Base-by-base conservation (phyloP, 1,140 invertebrate genomes). In the Onthophagus taurus region DNA sequence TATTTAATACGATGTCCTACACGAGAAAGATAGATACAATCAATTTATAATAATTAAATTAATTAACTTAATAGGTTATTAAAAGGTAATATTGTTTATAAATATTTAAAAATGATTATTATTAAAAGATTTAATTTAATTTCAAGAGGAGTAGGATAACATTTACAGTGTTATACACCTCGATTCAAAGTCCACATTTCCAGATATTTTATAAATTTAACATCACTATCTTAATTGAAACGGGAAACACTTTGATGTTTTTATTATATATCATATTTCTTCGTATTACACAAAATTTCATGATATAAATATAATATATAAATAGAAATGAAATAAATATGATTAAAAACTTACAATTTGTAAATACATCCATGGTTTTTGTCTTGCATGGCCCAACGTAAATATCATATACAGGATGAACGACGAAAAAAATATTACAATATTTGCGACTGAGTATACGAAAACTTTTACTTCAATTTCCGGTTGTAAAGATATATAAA, bases 121-220 rank as follows among this genome's bases (percentile, higher is more conserved):
- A 37, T 8, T 21, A 37, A 11, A 13, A 21, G 18, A n/a, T 21
- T 21, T 11, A 37, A n/a, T 5, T n/a, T 21, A n/a, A 37, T 20
- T n/a, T n/a, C n/a, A n/a, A n/a, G 4, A 37, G 24, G 11, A 37
- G n/a, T 37, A 37, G n/a, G 7, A 37, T 21, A 12, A 37, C 20
- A 17, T 37, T 21, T 6, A 37, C n/a, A 4, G 24, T 9, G 35
- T 11, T 11, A 7, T 21, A 37, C 24, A 23, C 17, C n/a, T 12
- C 13, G 18, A 37, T 37, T 20, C 20, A n/a, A n/a, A 12, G 18
- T n/a, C n/a, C n/a, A n/a, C n/a, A n/a, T n/a, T n/a, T n/a, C n/a
- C n/a, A n/a, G n/a, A n/a, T n/a, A n/a, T n/a, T n/a, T n/a, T n/a
- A n/a, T n/a, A n/a, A n/a, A n/a, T n/a, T n/a, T n/a, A n/a, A n/a